Base-by-base conservation (phyloP, 2,113 vertebrate genomes). In the Chaetorhynchus papuensis region DNA sequence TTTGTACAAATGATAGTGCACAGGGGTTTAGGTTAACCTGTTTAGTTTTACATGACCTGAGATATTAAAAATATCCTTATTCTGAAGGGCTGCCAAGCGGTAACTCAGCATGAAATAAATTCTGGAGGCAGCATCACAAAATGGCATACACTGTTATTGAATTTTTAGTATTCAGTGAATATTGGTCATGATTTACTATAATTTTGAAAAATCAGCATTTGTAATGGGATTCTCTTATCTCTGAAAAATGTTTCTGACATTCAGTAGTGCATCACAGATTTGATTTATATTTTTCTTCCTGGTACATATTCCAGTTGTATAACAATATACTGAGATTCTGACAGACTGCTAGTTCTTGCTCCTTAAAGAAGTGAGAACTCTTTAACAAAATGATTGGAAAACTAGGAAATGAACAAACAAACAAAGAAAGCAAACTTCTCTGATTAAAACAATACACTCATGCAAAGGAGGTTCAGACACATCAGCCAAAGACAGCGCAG, bases 161-260 rank as follows among this genome's bases (percentile, higher is more conserved):
- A 90, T 90, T 82, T 90, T 92, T 90, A 83, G 41, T 35, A 72
- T 93, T 92, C 74, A 74, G 35, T 95, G 74, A 95, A 80, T 91
- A 96, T 56, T 83, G 83, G 37, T 86, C 41, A 83, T 85, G 47
- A 94, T 96, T 94, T 77, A 87, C 53, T 96, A 70, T 70, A 87
- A 75, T 86, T 87, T 76, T 94, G 50, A 85, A 93, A 88, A 96
- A 95, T 91, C 49, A 81, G 57, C 82, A 95, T 97, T 95, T 95
- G 24, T 70, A 94, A 41, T 89, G 52, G 69, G 69, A 91, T 96
- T 96, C 88, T 87, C 83, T 97, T 97, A 92, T 97, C 93, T 96
- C 61, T 60, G 63, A 47, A 90, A 94, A 91, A 71, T 69, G 28
- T 93, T 93, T 96, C 94, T 95, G 90, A 96, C 80, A 94, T 72